A percentile compares a stretch with the other conserved stretches of the same genome.
phyloP scores from a whole-genome alignment of 2,888 invertebrate genomes.

The Heteropelma amictum region DNA sequence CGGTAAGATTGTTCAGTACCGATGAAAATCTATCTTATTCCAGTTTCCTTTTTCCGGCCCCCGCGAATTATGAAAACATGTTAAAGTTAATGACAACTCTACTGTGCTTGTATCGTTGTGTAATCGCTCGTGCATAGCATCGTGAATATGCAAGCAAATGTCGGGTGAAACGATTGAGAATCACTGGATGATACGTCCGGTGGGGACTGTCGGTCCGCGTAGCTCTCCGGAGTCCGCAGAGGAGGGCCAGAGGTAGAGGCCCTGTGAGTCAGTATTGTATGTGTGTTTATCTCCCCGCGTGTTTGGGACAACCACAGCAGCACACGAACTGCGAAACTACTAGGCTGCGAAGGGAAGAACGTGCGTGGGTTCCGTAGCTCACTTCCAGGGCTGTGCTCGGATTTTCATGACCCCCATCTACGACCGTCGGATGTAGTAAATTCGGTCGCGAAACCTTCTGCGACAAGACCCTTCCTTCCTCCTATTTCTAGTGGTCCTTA shows the following conservation, averaged over 20 bases:
- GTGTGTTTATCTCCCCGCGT: not conserved
- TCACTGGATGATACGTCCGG: slow-evolving; percentile 53
- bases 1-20: too few species aligned
- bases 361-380: slow-evolving; percentile 59
- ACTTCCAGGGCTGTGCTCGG: slow-evolving; percentile 67
- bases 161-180: slow-evolving; percentile 39
- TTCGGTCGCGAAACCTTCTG: slow-evolving; percentile 44
- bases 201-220: slow-evolving; percentile 52
- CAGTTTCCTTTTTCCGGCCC: too few species aligned
- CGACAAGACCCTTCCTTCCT: slow-evolving; percentile 25
- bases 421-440: slow-evolving; percentile 15
- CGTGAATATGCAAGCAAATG: not conserved
- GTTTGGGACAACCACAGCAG: slow-evolving; percentile 43
- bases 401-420: slow-evolving; percentile 61
- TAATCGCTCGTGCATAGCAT: too few species aligned
- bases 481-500: slow-evolving; percentile 12
- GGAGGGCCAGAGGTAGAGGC: slow-evolving; percentile 50
- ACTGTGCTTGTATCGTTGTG: too few species aligned
- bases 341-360: slow-evolving; percentile 52
- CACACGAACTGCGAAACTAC: slow-evolving; percentile 55
- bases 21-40: too few species aligned
- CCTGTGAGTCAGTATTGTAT: slow-evolving; percentile 29
- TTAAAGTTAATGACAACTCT: too few species aligned
- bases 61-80: too few species aligned
- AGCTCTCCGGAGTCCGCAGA: slow-evolving; percentile 61